Base-by-base conservation (phyloP, 2,797 vertebrate genomes). In the Pangasius krempfi region DNA sequence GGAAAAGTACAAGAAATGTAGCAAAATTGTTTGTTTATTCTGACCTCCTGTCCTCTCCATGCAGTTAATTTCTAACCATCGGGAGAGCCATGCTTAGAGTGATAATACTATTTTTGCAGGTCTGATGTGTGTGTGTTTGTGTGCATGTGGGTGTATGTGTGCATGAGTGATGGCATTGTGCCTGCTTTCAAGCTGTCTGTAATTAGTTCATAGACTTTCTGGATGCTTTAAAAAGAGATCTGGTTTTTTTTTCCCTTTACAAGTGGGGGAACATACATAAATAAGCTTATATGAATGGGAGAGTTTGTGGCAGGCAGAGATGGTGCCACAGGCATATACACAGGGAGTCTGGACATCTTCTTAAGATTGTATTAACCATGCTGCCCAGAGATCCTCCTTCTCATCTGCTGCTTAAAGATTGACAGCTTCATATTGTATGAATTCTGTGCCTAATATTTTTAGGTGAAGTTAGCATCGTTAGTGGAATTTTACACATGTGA, bases 341-440 rank as follows among this genome's bases (percentile, higher is more conserved):
- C 92, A 92, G 91, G 89, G 91, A 94, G 95, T 93, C 93, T 95
- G 95, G 95, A 96, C 95, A 95, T 96, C 96, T 96, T 96, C 95
- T 96, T 93, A 95, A 95, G 95, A 95, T 95, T 94, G 94, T 95
- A 96, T 97, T 96, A 96, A 95, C 95, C 94, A 18, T n/a, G 27
- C 3, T 93, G 91, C 94, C 94, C 50, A 93, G 94, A 93, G 94
- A 92, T 60, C 50, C 91, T 93, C 92, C 70, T 93, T 96, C 93
- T 94, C 40, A 68, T 66, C 95, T 94, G 94, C 94, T 94, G 94
- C 93, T 94, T 93, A 60, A 86, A 94, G 96, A 97, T 93, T 97
- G 97, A 96, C 96, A 96, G 95, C 94, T 96, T 94, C 95, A 96
- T 96, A 96, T 87, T 86, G 64, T 87, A 50, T 33, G 30, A 30